A percentile compares a stretch with the other conserved stretches of the same genome.
Conservation (phyloP, 2,888 invertebrate genomes). For the Troilus luridus region DNA sequence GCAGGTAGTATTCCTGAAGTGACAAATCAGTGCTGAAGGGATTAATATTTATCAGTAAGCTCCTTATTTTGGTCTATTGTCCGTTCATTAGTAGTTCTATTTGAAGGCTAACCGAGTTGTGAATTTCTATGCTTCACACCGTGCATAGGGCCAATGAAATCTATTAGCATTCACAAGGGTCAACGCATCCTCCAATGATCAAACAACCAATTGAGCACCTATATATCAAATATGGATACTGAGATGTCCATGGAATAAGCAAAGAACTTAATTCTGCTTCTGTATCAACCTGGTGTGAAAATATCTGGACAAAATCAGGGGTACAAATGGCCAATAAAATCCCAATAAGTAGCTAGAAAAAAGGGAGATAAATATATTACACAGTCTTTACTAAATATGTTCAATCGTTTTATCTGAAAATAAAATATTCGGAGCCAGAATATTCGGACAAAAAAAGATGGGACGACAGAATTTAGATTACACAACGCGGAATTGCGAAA, state of each 20-base stretch:
- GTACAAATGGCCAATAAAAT: background rate
- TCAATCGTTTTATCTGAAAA: too few species aligned
- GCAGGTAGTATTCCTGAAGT: background rate
- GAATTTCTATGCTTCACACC: background rate
- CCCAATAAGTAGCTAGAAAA: background rate
- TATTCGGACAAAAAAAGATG: too few species aligned
- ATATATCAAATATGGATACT: background rate
- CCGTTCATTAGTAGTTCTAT: background rate
- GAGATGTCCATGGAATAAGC: background rate
- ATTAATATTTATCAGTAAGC: background rate
- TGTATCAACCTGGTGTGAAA: background rate
- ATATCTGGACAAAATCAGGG: background rate
- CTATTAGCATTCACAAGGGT: background rate
- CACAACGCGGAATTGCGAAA: too few species aligned
- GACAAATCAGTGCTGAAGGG: background rate
- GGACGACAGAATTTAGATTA: too few species aligned
- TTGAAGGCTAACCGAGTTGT: background rate
- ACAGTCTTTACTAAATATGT: background rate
- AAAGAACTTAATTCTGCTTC: background rate
- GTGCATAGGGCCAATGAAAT: background rate
- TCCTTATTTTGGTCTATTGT: background rate
- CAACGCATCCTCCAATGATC: background rate
- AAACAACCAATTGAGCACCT: background rate
- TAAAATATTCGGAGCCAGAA: background rate
- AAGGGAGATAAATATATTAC: background rate